Conservation (phyloP, 1,140 invertebrate species). For the Leucophenga varia region DNA sequence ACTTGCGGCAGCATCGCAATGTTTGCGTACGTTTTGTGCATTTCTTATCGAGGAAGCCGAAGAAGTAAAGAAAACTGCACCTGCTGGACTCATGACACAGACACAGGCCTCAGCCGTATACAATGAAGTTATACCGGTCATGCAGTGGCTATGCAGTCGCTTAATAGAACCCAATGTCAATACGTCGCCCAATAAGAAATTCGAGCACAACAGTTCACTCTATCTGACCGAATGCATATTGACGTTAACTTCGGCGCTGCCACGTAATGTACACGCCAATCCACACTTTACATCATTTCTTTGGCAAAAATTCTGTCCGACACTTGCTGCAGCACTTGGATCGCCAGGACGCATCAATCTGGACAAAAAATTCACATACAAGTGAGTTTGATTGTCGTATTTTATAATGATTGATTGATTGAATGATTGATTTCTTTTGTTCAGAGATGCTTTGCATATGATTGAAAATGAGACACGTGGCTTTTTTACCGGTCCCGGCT, state of each 20-base stretch:
- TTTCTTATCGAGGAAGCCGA: slow-evolving; percentile 63
- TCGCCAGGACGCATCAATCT: slow-evolving; percentile 63
- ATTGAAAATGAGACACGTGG: slow-evolving; percentile 55
- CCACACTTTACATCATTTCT: slow-evolving; percentile 81
- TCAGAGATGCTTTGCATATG: slow-evolving; percentile 52
- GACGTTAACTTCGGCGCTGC: slow-evolving; percentile 79
- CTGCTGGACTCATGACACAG: slow-evolving; percentile 51
- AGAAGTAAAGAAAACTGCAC: slow-evolving; percentile 53
- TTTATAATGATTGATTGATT: not conserved
- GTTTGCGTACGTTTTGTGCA: slow-evolving; percentile 76
- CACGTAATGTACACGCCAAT: slow-evolving; percentile 77
- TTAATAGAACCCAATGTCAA: slow-evolving; percentile 68
- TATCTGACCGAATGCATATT: slow-evolving; percentile 85
- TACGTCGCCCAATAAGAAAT: slow-evolving; percentile 61
- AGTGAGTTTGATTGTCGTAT: slow-evolving; percentile 27
- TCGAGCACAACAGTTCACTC: slow-evolving; percentile 64
- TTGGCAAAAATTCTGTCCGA: slow-evolving; percentile 90
- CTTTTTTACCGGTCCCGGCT: slow-evolving; percentile 50
- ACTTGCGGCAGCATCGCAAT: slow-evolving; percentile 79
- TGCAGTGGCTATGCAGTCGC: slow-evolving; percentile 85
- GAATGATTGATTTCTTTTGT: not conserved
- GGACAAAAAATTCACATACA: slow-evolving; percentile 56
- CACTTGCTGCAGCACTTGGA: slow-evolving; percentile 82
- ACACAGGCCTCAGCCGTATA: slow-evolving; percentile 77
- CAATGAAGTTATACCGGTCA: slow-evolving; percentile 85